phyloP scores from a whole-genome alignment of 1,140 invertebrate genomes.

The Drosophila pandora region DNA sequence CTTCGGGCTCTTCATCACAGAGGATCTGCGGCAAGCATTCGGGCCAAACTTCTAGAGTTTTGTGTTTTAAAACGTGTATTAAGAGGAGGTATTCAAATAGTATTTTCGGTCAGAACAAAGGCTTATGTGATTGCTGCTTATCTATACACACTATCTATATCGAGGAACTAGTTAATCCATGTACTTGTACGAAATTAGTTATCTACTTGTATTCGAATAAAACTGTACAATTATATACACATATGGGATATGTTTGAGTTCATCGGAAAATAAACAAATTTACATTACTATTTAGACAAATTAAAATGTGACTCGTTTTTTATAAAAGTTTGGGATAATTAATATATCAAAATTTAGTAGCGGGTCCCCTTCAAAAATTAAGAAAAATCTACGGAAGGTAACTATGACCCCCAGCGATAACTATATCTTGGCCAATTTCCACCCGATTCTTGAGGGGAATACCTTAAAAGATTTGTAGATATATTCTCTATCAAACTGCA shows the following conservation, averaged over 20 bases:
- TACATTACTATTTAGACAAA: constrained; percentile 33
- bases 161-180: constrained; percentile 11
- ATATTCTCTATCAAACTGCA: not conserved
- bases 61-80: constrained; percentile 2
- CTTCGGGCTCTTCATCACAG: constrained; percentile 71
- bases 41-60: constrained; percentile 39
- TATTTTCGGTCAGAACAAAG: constrained; percentile 38
- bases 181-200: constrained; percentile 30
- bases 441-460: not conserved
- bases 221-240: constrained; percentile 33
- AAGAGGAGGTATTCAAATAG: constrained; percentile 5
- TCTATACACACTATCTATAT: constrained; percentile 1
- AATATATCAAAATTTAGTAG: not conserved
- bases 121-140: constrained; percentile 68
- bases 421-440: not conserved
- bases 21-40: constrained; percentile 65
- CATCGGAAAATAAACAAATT: constrained; percentile 49
- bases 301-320: not conserved
- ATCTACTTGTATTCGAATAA: constrained; percentile 22
- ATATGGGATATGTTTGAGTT: constrained; percentile 53
- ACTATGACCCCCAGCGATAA: not conserved
- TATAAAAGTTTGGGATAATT: not conserved
- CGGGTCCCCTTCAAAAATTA: no score
- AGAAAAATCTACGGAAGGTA: no score
- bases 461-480: not conserved